Evolutionary conservation across 1,140 invertebrate species (phyloP).

Genomic region (Zaprionus africanus): DNA sequence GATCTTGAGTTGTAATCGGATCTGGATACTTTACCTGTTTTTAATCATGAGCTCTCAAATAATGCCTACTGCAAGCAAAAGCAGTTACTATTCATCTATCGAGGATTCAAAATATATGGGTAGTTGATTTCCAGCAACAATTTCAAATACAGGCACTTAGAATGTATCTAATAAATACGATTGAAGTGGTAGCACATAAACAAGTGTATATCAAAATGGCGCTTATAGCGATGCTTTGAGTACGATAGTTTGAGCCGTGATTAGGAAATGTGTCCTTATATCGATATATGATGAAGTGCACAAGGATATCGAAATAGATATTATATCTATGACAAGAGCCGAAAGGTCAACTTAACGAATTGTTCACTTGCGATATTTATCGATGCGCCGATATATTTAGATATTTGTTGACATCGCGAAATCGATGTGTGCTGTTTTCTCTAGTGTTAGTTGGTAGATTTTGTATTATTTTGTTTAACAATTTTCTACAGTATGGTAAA

Average conservation of each 20-base stretch:
- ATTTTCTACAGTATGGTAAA: conserved; percentile 10
- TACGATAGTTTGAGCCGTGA: conserved; percentile 1
- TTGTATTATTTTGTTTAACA: conserved; percentile 6
- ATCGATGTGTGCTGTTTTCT: not conserved
- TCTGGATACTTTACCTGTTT: not conserved
- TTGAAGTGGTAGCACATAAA: not conserved
- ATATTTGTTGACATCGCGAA: not conserved
- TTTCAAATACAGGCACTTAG: not conserved
- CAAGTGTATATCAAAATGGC: conserved; percentile 19
- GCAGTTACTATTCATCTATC: not conserved
- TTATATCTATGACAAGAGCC: not conserved
- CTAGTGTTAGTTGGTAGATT: not conserved
- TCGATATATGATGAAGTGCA: not conserved
- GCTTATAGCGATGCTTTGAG: not conserved
- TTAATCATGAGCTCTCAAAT: not conserved
- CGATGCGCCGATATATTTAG: not conserved
- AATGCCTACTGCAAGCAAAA: not conserved
- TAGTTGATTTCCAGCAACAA: not conserved
- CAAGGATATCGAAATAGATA: not conserved
- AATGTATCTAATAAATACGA: not conserved
- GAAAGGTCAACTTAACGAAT: not conserved
- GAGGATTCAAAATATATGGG: not conserved
- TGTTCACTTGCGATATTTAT: not conserved
- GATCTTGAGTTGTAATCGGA: not conserved
- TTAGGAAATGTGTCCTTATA: not conserved